These are phyloP conservation scores for Ptychodera flava DNA, from an alignment of 35 echinoderm and acorn worm genomes.

Conservation along the genomic window DNA sequence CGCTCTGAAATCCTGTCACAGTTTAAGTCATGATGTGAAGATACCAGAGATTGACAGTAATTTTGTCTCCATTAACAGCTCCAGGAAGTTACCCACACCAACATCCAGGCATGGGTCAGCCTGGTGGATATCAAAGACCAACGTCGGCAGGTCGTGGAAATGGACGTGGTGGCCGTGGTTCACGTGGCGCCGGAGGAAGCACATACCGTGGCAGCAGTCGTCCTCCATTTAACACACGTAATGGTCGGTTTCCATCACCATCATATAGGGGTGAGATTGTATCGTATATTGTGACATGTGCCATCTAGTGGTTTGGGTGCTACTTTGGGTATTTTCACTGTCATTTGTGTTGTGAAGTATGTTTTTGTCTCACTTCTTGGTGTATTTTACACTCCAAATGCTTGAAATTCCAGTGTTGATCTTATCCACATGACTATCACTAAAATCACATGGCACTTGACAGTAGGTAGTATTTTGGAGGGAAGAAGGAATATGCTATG, in stretches of 20 bases:
- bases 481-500: no score
- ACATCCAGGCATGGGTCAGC: not conserved
- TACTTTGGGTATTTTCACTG: no score
- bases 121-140: not conserved
- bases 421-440: not conserved
- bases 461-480: not conserved
- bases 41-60: no score
- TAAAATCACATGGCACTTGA: not conserved
- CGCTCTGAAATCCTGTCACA: no score
- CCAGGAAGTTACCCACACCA: not conserved
- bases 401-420: not conserved
- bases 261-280: not conserved
- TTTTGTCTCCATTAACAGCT: not conserved
- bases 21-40: no score
- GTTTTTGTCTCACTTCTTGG: not conserved
- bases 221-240: not conserved
- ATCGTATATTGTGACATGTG: no score
- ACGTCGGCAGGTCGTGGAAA: not conserved
- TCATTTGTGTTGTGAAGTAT: not conserved
- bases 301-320: no score
- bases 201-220: not conserved
- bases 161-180: not conserved
- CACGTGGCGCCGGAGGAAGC: not conserved
- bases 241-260: not conserved
- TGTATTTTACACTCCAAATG: not conserved